Conservation (phyloP, 1,140 invertebrate genomes). For the Aphelinus certus region DNA sequence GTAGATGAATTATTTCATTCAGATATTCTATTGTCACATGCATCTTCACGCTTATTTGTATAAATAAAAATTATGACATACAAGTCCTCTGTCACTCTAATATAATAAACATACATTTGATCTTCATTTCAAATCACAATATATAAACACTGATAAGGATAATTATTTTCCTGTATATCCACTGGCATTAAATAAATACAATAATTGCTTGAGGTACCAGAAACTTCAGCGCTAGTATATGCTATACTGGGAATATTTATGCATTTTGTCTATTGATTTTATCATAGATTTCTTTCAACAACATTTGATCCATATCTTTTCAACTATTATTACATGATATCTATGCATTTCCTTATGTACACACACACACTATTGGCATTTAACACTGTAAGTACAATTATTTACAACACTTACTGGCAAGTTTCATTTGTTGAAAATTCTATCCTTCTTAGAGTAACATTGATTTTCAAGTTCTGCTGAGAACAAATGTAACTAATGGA, state of each 20-base stretch:
- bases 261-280: too few relatives aligned
- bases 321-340: too few relatives aligned
- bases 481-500: background rate
- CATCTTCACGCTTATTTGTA: background rate
- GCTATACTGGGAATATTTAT: conserved; percentile 4
- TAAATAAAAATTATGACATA: conserved; percentile 27
- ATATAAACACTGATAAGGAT: conserved; percentile 21
- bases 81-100: background rate
- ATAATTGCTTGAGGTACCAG: conserved; percentile 28
- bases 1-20: background rate
- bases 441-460: too few relatives aligned
- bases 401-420: conserved; percentile 65
- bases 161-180: conserved; percentile 18
- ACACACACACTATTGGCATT: conserved; percentile 64
- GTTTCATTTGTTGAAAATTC: conserved; percentile 49
- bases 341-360: conserved; percentile 53
- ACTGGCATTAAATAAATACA: conserved; percentile 28
- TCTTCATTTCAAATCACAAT: conserved; percentile 16
- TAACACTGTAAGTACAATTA: conserved; percentile 67
- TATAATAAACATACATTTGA: conserved; percentile 23
- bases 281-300: too few relatives aligned
- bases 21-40: conserved; percentile 20
- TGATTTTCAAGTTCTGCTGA: too few relatives aligned
- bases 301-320: too few relatives aligned
- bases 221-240: conserved; percentile 27